Base-by-base conservation (phyloP, 2,797 vertebrate genomes). In the Malurus leucopterus region DNA sequence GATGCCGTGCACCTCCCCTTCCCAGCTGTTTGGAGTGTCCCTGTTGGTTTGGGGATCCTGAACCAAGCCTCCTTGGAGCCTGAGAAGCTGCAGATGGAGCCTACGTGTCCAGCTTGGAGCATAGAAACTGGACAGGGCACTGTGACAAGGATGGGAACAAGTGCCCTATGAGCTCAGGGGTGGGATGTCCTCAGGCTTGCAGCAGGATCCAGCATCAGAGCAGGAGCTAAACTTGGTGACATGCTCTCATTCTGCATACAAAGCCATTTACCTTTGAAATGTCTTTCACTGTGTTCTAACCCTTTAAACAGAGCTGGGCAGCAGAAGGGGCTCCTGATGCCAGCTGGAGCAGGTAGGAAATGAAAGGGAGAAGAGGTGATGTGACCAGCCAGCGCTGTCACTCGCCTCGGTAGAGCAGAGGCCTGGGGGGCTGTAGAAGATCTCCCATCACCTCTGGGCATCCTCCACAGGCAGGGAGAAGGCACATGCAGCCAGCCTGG, bases 111-210 rank as follows among this genome's bases (percentile, higher is more conserved):
- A 84, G 21, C 14, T 36, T 6, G 4, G 32, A 72, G 24, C n/a
- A 73, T 13, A 84, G 30, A 46, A 55, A 53, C 27, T 1, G 1
- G 26, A 36, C 30, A 78, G 43, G 41, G 22, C 49, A 51, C 18
- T 69, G 32, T 6, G 8, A 10, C 27, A 55, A 0, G 1, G 19
- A 59, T 0, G 1, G 40, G 14, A 89, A 18, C 24, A 72, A 77
- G 36, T 14, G 32, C 41, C 55, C n/a, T 49, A 2, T 1, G 2
- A 61, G 34, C 50, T 54, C 81, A 71, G n/a, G 53, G 43, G 43
- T 22, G 26, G 14, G 32, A 63, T 32, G 41, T 27, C 30, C 18
- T 6, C 15, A 30, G n/a, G 53, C 51, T 75, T 1, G 1, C 49
- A 57, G 41, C 47, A 68, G 58, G 11, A 86, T 38, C n/a, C 57